phyloP scores from a whole-genome alignment of 2,113 vertebrate species.

The Tiliqua scincoides region DNA sequence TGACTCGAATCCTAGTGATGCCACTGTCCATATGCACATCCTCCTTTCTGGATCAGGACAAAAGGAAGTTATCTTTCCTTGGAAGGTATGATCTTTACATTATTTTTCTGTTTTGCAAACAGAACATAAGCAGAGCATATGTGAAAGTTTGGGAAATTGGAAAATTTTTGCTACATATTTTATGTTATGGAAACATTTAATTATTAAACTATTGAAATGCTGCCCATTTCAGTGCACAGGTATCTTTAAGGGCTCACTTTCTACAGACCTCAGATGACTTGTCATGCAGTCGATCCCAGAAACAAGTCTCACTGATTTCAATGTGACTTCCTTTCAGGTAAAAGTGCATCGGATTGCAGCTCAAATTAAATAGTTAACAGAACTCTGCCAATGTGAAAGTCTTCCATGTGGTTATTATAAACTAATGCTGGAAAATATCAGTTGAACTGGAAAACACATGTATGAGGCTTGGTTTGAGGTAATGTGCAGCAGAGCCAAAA shows the following conservation, averaged over 20 bases:
- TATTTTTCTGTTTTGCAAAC: not conserved
- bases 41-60: no score
- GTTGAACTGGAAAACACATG: slow-evolving; percentile 37
- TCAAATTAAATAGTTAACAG: slow-evolving; percentile 18
- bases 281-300: no score
- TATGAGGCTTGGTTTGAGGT: slow-evolving; percentile 48
- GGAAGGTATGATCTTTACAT: not conserved
- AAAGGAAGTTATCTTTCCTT: not conserved
- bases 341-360: no score
- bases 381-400: not conserved
- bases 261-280: not conserved
- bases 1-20: no score
- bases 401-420: slow-evolving; percentile 44
- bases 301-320: no score
- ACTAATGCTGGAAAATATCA: slow-evolving; percentile 36
- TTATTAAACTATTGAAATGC: not conserved
- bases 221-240: not conserved
- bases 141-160: not conserved
- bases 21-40: no score
- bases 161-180: not conserved
- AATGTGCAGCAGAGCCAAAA: slow-evolving; percentile 38
- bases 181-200: not conserved
- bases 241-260: not conserved
- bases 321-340: no score
- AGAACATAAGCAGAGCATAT: not conserved